These are phyloP conservation scores for Tapirus terrestris DNA, from an alignment of 2,113 vertebrate genomes.

Conservation along the genomic window DNA sequence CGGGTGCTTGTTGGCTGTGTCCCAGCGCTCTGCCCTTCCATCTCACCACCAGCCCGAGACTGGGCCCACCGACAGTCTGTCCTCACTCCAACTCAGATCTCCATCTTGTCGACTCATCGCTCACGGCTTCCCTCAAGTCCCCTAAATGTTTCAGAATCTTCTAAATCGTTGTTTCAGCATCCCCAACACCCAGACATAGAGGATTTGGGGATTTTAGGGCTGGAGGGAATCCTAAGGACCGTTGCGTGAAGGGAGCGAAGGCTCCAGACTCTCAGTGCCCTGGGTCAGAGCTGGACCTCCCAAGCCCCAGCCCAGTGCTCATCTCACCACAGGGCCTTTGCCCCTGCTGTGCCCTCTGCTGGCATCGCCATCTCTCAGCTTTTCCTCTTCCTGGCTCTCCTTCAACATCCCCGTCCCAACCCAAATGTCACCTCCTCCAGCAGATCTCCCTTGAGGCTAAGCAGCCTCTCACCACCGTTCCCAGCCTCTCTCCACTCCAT, in stretches of 20 bases:
- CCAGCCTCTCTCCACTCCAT: not conserved
- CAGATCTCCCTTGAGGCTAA: accelerated
- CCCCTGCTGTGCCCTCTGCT: accelerated
- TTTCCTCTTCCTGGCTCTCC: not conserved
- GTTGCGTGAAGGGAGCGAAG: no score
- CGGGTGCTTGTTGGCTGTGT: not conserved
- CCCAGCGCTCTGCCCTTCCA: not conserved
- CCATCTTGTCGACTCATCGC: accelerated
- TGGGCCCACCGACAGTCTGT: not conserved
- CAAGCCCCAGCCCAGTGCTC: not conserved
- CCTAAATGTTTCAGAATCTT: not conserved
- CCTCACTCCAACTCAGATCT: not conserved
- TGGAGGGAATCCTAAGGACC: not conserved
- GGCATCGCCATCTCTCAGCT: not conserved
- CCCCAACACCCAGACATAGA: not conserved
- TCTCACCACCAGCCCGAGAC: not conserved
- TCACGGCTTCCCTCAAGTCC: no score
- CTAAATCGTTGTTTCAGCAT: not conserved
- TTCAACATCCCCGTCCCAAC: not conserved
- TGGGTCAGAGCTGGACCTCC: not conserved
- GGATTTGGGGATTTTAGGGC: not conserved
- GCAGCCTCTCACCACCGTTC: not conserved
- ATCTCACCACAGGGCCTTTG: not conserved
- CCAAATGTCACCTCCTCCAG: not conserved
- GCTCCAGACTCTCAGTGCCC: not conserved